Evolutionary conservation across 30 jellyfish, hydroid and myxozoan species (phyloP).

Genomic region (Sanderia malayensis): DNA sequence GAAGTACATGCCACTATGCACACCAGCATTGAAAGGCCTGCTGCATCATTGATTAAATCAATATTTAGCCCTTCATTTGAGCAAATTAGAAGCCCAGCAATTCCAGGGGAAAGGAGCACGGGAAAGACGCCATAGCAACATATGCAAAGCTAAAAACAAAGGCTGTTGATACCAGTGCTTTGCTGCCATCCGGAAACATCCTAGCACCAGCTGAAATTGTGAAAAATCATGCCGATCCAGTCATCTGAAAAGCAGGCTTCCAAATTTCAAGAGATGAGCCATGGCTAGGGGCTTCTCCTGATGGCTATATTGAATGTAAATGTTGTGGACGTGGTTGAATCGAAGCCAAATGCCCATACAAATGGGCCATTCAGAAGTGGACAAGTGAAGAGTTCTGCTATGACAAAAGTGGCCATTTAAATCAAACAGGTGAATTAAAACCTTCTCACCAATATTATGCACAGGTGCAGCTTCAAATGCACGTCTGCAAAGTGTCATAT

Average conservation of each 20-base stretch:
- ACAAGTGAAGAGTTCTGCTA: not conserved
- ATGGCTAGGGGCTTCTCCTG: slow-evolving; percentile 24
- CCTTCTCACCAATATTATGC: not conserved
- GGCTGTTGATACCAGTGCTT: slow-evolving; percentile 2
- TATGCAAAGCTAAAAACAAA: not conserved
- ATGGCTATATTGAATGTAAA: slow-evolving; percentile 3
- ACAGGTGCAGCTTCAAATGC: slow-evolving; percentile 20
- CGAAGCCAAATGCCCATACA: slow-evolving; percentile 22
- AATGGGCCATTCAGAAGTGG: slow-evolving; percentile 9
- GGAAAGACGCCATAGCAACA: slow-evolving; percentile 13
- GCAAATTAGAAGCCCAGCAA: slow-evolving; percentile 13
- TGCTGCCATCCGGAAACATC: slow-evolving; percentile 9
- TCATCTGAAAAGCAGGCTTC: not conserved
- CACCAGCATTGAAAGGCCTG: slow-evolving; percentile 6
- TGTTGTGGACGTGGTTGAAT: slow-evolving; percentile 9
- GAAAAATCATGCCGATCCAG: not conserved
- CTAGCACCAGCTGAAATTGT: slow-evolving; percentile 9
- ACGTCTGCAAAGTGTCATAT: not conserved
- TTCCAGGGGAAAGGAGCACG: slow-evolving; percentile 19
- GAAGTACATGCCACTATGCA: slow-evolving; percentile 6
- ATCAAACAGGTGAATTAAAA: slow-evolving; percentile 3
- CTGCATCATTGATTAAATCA: slow-evolving; percentile 5
- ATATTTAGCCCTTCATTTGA: slow-evolving; percentile 8
- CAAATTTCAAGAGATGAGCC: slow-evolving; percentile 13
- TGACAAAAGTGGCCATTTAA: slow-evolving; percentile 13